Percentiles rank a stretch among this genome's conserved stretches.
Conservation (phyloP, 2,113 vertebrate species). For the Isurus oxyrinchus region DNA sequence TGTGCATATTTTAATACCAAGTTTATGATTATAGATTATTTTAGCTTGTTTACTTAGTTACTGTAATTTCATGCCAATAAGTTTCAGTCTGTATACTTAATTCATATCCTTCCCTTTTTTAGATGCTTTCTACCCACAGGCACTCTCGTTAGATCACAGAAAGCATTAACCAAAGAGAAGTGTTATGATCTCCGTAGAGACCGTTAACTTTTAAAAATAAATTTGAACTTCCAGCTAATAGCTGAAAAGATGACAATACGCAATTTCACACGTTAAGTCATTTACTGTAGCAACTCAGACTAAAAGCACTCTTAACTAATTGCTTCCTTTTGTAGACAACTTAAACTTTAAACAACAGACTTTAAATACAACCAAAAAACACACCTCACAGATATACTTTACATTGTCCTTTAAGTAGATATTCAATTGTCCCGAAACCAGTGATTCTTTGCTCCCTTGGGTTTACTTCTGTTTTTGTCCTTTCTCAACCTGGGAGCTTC, state of each 20-base stretch:
- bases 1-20: background rate
- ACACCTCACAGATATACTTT: background rate
- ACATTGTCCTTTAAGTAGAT: background rate
- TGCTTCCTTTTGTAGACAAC: no score
- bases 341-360: no score
- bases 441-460: background rate
- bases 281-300: background rate
- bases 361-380: no score
- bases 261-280: no score
- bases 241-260: background rate
- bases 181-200: background rate
- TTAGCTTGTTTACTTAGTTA: background rate
- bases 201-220: background rate
- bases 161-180: slow-evolving; percentile 5
- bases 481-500: background rate
- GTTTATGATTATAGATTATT: background rate
- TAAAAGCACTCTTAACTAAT: no score
- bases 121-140: background rate
- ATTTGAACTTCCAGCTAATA: background rate
- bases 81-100: background rate
- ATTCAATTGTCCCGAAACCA: background rate
- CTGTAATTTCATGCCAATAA: background rate
- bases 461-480: background rate
- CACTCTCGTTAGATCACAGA: background rate
- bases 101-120: background rate